phyloP scores from a whole-genome alignment of 2,888 invertebrate species.

The Lacanobia wlatinum region DNA sequence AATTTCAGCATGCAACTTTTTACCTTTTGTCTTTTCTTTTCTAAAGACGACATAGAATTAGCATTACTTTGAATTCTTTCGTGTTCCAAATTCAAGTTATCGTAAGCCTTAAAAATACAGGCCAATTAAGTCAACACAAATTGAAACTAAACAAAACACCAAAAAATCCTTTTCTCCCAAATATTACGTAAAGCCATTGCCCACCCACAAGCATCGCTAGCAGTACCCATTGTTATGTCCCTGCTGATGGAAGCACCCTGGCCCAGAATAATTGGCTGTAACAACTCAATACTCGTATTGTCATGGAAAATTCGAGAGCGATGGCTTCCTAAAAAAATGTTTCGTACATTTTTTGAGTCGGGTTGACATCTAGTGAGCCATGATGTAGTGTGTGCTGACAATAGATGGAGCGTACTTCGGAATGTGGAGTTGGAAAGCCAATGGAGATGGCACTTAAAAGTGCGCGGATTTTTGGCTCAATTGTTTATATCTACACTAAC shows the following conservation, averaged over 20 bases:
- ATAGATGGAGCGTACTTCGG: conserved; percentile 25
- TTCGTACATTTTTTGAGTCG: conserved; percentile 27
- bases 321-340: conserved; percentile 21
- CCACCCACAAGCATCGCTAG: not conserved
- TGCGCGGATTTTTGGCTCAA: not conserved
- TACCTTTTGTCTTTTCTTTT: too few species aligned
- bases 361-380: conserved; percentile 38
- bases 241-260: conserved; percentile 25
- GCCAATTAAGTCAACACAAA: too few species aligned
- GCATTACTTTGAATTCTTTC: too few species aligned
- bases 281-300: conserved; percentile 58
- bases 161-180: too few species aligned
- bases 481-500: too few species aligned
- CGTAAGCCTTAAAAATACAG: too few species aligned
- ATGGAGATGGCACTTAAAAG: conserved; percentile 2
- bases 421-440: not conserved
- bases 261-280: conserved; percentile 55
- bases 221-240: conserved; percentile 32
- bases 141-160: too few species aligned
- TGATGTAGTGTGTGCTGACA: conserved; percentile 26
- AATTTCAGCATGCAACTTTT: too few species aligned
- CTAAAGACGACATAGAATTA: too few species aligned
- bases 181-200: too few species aligned
- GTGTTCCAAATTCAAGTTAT: too few species aligned
- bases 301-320: conserved; percentile 40